Percentiles rank a stretch among this genome's conserved stretches.
Conservation (phyloP, 2,888 invertebrate species). For the Nephrotoma appendiculata region DNA sequence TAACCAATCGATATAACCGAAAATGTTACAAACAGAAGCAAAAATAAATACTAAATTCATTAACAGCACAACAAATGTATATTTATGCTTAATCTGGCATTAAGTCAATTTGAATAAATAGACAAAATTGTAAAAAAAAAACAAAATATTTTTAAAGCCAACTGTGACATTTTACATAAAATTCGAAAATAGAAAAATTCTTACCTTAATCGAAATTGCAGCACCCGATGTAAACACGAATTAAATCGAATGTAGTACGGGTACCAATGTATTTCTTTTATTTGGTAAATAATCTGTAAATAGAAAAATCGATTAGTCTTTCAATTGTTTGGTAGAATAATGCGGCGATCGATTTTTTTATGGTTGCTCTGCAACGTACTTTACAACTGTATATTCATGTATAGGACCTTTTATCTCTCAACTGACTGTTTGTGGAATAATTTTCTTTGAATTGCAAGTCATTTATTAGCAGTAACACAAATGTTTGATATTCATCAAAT, state of each 20-base stretch:
- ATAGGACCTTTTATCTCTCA: too few species aligned
- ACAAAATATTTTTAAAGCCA: background rate
- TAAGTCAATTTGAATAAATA: background rate
- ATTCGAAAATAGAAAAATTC: background rate
- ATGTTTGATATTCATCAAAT: background rate
- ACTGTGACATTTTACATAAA: background rate
- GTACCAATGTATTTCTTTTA: background rate
- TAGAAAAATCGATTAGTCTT: background rate
- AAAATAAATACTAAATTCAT: background rate
- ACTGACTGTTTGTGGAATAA: too few species aligned
- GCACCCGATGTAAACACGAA: background rate
- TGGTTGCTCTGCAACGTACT: too few species aligned
- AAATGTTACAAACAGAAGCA: background rate
- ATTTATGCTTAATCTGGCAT: background rate
- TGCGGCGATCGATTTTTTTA: too few species aligned
- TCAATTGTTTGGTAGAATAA: background rate
- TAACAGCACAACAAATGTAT: background rate
- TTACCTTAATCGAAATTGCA: background rate
- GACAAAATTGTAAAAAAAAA: background rate
- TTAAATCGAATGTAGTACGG: background rate
- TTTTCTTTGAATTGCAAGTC: too few species aligned
- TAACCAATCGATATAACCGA: background rate
- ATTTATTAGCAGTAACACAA: too few species aligned
- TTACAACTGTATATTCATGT: too few species aligned
- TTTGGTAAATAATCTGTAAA: background rate